Conservation (phyloP, 2,797 vertebrate genomes). For the Oreonectes daqikongensis region DNA sequence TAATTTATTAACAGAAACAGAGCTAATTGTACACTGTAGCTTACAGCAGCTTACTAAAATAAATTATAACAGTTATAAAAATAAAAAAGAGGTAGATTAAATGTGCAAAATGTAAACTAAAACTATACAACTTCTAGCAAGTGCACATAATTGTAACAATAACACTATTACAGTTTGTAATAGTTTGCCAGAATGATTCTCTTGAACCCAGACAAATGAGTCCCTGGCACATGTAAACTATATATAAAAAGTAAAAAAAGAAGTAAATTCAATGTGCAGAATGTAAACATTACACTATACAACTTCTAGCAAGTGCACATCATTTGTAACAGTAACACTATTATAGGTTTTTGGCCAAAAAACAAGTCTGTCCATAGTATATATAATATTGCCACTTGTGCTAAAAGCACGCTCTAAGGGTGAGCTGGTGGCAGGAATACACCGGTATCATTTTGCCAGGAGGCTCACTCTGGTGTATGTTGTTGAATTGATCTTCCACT, state of each 20-base stretch:
- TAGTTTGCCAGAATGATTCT: too few species aligned
- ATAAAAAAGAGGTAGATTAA: too few species aligned
- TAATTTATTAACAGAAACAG: too few species aligned
- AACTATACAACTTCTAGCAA: neutral
- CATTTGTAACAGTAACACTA: neutral
- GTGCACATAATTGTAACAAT: neutral
- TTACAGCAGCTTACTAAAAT: too few species aligned
- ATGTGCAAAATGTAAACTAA: too few species aligned
- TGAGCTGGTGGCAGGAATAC: slow-evolving; percentile 30
- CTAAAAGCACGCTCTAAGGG: slow-evolving; percentile 37
- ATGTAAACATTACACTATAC: too few species aligned
- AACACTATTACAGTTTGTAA: neutral
- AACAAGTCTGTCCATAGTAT: neutral
- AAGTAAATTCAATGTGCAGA: too few species aligned
- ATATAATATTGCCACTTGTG: slow-evolving; percentile 5
- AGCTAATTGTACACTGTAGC: too few species aligned
- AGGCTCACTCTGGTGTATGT: slow-evolving; percentile 5
- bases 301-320: neutral
- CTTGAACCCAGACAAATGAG: too few species aligned
- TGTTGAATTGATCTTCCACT: neutral
- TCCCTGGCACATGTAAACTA: too few species aligned
- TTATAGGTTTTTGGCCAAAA: neutral
- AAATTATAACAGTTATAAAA: too few species aligned
- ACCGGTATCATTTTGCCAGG: neutral
- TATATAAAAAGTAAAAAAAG: too few species aligned